Evolutionary conservation across 2,797 vertebrate genomes (phyloP).

Genomic region (Sebastes goodei): DNA sequence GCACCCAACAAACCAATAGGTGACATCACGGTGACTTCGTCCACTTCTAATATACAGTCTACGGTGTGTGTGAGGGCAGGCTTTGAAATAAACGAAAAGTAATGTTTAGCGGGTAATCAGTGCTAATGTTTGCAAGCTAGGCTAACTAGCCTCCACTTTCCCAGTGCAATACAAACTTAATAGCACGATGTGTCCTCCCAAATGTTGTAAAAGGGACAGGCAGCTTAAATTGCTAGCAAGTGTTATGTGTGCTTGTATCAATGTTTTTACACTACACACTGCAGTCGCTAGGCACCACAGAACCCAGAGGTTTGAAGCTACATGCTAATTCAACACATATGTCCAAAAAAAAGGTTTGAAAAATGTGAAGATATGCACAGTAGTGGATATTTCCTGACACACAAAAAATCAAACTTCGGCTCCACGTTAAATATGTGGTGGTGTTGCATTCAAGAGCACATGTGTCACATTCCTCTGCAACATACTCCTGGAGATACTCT

Average conservation of each 20-base stretch:
- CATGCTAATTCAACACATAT: not conserved
- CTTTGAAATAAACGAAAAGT: not conserved
- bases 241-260: not conserved
- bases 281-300: too few species aligned
- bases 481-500: constrained; percentile 22
- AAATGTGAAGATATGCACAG: not conserved
- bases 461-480: constrained; percentile 29
- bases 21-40: too few species aligned
- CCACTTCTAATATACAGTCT: fast-evolving
- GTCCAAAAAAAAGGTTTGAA: not conserved
- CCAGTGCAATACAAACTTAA: not conserved
- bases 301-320: too few species aligned
- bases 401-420: not conserved
- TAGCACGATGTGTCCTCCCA: not conserved
- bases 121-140: not conserved
- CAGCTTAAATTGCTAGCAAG: not conserved
- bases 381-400: not conserved
- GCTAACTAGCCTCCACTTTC: not conserved
- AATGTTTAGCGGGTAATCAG: fast-evolving
- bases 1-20: too few species aligned
- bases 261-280: too few species aligned
- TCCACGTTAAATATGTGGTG: not conserved
- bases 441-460: constrained; percentile 18
- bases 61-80: not conserved
- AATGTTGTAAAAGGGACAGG: not conserved